Conservation (phyloP, 2,888 invertebrate species). For the Theretra japonica region DNA sequence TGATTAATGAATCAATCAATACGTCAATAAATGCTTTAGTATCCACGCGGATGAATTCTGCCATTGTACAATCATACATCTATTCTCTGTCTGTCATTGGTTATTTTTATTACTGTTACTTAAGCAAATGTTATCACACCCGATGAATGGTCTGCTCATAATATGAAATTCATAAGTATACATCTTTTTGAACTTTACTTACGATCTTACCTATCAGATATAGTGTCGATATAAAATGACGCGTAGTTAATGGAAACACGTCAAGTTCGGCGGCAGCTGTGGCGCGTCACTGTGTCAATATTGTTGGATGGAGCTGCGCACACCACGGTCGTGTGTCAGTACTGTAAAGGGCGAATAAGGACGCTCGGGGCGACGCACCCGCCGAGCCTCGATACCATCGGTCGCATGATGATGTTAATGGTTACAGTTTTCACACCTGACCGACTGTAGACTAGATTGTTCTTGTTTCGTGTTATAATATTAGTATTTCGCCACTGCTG, state of each 20-base stretch:
- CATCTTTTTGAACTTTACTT: no score
- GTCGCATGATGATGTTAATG: background rate
- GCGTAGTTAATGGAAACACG: slow-evolving; percentile 6
- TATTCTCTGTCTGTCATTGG: no score
- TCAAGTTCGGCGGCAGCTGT: background rate
- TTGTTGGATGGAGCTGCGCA: background rate
- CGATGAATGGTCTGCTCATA: no score
- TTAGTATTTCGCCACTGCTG: no score
- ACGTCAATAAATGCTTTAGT: no score
- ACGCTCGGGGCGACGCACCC: slow-evolving; percentile 72
- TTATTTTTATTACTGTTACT: no score
- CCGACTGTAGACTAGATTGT: background rate
- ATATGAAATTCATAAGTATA: background rate
- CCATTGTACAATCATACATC: no score
- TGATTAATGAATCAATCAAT: no score
- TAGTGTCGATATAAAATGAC: background rate
- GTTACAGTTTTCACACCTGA: background rate
- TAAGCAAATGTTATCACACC: no score
- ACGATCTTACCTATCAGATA: no score
- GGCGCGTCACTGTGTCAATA: slow-evolving; percentile 13
- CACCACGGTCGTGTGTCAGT: slow-evolving; percentile 13
- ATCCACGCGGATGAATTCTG: no score
- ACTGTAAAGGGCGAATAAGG: slow-evolving; percentile 70
- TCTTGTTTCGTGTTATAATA: no score
- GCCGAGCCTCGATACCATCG: slow-evolving; percentile 45